These are phyloP conservation scores for Charaxes varanes DNA, from an alignment of 1,140 invertebrate species.

Conservation along the genomic window DNA sequence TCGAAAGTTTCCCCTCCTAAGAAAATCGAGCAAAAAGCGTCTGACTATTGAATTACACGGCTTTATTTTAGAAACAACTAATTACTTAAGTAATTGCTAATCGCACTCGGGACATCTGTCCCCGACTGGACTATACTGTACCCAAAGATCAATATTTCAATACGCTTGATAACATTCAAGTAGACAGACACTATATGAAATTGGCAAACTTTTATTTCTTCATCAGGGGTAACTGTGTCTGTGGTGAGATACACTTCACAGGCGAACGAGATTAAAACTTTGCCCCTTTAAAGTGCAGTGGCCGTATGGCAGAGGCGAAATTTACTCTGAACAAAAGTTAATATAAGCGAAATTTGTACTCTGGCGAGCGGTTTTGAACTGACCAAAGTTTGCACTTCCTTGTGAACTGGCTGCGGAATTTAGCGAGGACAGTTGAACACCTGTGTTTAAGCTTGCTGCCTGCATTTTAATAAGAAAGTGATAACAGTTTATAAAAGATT, in stretches of 20 bases:
- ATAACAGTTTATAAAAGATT: not conserved
- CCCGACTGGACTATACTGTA: too few species aligned
- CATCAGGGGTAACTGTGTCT: conserved; percentile 29
- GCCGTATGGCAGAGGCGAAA: conserved; percentile 45
- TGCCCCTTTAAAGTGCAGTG: conserved; percentile 59
- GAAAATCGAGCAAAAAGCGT: too few species aligned
- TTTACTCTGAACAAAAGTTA: conserved; percentile 63
- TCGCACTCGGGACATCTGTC: too few species aligned
- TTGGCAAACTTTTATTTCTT: conserved; percentile 27
- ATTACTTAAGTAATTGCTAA: too few species aligned
- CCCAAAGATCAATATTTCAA: not conserved
- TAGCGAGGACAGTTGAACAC: conserved; percentile 26
- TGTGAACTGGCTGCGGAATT: conserved; percentile 31
- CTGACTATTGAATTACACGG: too few species aligned
- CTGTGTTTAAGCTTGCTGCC: conserved; percentile 34
- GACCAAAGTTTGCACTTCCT: conserved; percentile 39
- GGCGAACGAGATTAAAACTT: conserved; percentile 59
- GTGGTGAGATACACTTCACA: conserved; percentile 19
- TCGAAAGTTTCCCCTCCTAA: too few species aligned
- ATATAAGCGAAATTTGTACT: conserved; percentile 64
- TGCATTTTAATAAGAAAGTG: too few species aligned
- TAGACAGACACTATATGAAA: conserved; percentile 15
- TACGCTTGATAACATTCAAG: not conserved
- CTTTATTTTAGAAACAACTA: too few species aligned
- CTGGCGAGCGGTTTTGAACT: conserved; percentile 43